These are phyloP conservation scores for Limnephilus auricula DNA, from an alignment of 2,888 invertebrate genomes.

Conservation along the genomic window DNA sequence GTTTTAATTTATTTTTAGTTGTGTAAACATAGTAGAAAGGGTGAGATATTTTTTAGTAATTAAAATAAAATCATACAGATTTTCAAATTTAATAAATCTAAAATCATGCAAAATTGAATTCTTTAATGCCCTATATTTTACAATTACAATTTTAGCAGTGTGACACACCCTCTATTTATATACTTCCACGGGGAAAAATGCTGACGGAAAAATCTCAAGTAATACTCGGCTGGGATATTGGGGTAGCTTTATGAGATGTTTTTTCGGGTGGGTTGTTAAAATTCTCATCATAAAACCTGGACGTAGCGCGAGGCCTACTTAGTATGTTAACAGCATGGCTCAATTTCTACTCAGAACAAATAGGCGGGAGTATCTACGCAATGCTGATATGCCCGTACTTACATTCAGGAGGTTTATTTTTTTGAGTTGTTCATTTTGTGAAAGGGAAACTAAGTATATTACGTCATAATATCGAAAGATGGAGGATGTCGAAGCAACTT, in stretches of 20 bases:
- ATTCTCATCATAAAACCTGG: slow-evolving; percentile 21
- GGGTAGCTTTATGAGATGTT: slow-evolving; percentile 6
- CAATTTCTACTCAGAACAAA: slow-evolving; percentile 2
- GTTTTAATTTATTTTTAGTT: too few species aligned
- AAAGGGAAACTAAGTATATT: too few species aligned
- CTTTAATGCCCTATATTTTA: too few species aligned
- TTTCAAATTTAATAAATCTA: too few species aligned
- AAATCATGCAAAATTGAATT: too few species aligned
- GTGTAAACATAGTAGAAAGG: too few species aligned
- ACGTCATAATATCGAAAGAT: background rate
- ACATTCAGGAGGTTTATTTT: background rate
- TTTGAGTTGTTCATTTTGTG: background rate
- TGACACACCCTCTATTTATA: background rate
- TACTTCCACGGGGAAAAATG: background rate
- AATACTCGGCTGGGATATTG: background rate
- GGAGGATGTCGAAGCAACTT: background rate
- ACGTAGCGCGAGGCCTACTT: slow-evolving; percentile 9
- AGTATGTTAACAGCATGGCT: slow-evolving; percentile 7
- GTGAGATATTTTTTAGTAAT: too few species aligned
- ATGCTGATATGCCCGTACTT: background rate
- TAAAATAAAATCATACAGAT: too few species aligned
- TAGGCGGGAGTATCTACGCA: background rate
- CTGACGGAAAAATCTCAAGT: slow-evolving; percentile 20
- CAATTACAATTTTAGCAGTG: background rate
- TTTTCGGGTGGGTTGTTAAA: slow-evolving; percentile 21